Base-by-base conservation (phyloP, 2,888 invertebrate species). In the Phoenoteleia sp. region DNA sequence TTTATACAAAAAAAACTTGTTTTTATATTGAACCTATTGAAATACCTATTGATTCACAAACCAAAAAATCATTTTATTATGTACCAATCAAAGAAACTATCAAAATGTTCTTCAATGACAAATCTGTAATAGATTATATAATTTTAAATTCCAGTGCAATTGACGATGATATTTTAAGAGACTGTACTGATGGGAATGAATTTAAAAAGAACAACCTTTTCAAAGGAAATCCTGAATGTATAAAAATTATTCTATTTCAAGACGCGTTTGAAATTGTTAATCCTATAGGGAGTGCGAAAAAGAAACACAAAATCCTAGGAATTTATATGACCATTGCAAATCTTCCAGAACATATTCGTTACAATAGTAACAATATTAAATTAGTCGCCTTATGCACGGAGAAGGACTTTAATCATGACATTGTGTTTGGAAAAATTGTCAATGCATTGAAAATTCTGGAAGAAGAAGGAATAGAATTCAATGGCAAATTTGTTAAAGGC, bases 261-360 rank as follows among this genome's bases (percentile, higher is more conserved):
- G 90, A 91, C 85, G 87, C 87, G 11, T 90, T 91, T 81, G 89
- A 91, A 69, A 45, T 88, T 29, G 90, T 91, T 23, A 91, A 91
- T 83, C 90, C 90, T 25, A 52, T 92, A 7, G 90, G 90, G 2
- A 77, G 89, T 1, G 81, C 89, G 3, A 89, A 81, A 79, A 86
- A 81, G 64, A 90, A 88, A 49, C 85, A 91, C 56, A 90, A 90
- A 86, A 39, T 91, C 19, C 54, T 90, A 45, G 89, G 88, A 19
- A 45, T 92, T 19, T 92, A 91, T 71, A 87, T 90, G 86, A 74
- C 64, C 9, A 19, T 90, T 5, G 89, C 74, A 47, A 91, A 91
- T 85, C 36, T 91, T 25, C 77, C 79, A 2, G 71, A 87, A 17
- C 86, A 86, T 67, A 60, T 88, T 29, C 77, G 89, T 58, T 85